These are phyloP conservation scores for Trematomus bernacchii DNA, from an alignment of 2,797 vertebrate species.

Conservation along the genomic window DNA sequence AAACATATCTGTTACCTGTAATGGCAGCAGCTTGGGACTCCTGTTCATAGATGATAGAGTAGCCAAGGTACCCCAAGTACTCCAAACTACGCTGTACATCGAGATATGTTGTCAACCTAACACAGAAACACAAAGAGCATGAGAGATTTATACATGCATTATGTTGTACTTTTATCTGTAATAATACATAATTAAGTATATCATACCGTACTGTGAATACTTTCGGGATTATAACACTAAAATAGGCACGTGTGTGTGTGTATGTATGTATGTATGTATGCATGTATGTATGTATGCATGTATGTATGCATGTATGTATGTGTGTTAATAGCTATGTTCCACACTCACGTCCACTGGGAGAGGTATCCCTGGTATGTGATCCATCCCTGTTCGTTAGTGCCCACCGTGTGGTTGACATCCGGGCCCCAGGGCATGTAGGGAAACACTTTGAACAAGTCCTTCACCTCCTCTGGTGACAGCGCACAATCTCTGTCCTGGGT, in stretches of 20 bases:
- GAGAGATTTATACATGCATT: not conserved
- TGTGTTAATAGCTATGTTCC: slow-evolving; percentile 31
- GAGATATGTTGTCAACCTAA: slow-evolving; percentile 95
- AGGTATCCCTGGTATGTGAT: slow-evolving; percentile 99
- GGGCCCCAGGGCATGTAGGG: slow-evolving; percentile 99
- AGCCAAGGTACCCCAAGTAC: slow-evolving; percentile 96
- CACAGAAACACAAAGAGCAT: slow-evolving; percentile 13
- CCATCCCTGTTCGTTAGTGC: slow-evolving; percentile 96
- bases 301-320: too few relatives aligned
- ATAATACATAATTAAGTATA: not conserved
- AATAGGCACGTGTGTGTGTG: too few relatives aligned
- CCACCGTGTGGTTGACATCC: slow-evolving; percentile 97
- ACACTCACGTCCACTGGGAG: slow-evolving; percentile 98
- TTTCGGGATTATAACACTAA: too few relatives aligned
- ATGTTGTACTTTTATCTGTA: not conserved
- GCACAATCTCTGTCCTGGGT: slow-evolving; percentile 95
- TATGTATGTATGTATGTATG: not conserved
- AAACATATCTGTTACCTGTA: slow-evolving; percentile 85
- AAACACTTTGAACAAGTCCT: slow-evolving; percentile 97
- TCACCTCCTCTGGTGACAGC: slow-evolving; percentile 95
- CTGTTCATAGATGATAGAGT: slow-evolving; percentile 97
- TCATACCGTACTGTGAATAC: not conserved
- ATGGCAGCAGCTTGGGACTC: slow-evolving; percentile 97
- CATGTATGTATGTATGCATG: not conserved
- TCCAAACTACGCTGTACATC: slow-evolving; percentile 97